Percentiles rank a stretch among this genome's conserved stretches.
phyloP scores from a whole-genome alignment of 1,140 invertebrate species.

The Maniola jurtina region DNA sequence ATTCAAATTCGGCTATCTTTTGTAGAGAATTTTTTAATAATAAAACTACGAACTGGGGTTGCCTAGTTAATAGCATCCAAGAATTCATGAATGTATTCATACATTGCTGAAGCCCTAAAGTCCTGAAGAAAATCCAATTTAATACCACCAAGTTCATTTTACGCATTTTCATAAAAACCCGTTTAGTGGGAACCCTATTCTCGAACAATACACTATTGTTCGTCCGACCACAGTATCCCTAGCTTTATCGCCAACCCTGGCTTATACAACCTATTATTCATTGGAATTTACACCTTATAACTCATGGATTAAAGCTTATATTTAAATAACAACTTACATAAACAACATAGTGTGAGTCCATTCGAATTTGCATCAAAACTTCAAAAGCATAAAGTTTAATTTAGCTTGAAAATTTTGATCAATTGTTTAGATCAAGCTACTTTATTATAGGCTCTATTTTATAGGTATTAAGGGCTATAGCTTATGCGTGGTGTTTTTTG shows the following conservation, averaged over 20 bases:
- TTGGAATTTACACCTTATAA: slow-evolving; percentile 12
- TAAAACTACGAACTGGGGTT: too few species aligned
- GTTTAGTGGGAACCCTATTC: slow-evolving; percentile 20
- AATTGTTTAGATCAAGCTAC: slow-evolving; percentile 20
- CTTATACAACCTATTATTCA: slow-evolving; percentile 18
- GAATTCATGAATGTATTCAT: too few species aligned
- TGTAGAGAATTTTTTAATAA: too few species aligned
- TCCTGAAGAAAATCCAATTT: slow-evolving; percentile 11
- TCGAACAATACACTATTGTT: slow-evolving; percentile 34
- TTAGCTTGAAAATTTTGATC: background rate
- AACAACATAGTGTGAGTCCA: background rate
- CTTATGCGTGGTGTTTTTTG: slow-evolving; percentile 24
- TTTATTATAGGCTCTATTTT: slow-evolving; percentile 22
- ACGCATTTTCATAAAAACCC: slow-evolving; percentile 13
- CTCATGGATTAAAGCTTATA: background rate
- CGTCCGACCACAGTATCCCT: slow-evolving; percentile 28
- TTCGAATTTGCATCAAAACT: background rate
- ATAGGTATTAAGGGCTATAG: slow-evolving; percentile 14
- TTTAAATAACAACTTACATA: background rate
- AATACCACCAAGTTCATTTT: background rate
- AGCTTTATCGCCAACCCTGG: slow-evolving; percentile 27
- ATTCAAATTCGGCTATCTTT: too few species aligned
- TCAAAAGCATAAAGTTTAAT: slow-evolving; percentile 1
- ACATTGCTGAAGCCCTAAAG: background rate
- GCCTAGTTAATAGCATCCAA: too few species aligned